Conservation (phyloP, 2,888 invertebrate genomes). For the Stenodera caucasica region DNA sequence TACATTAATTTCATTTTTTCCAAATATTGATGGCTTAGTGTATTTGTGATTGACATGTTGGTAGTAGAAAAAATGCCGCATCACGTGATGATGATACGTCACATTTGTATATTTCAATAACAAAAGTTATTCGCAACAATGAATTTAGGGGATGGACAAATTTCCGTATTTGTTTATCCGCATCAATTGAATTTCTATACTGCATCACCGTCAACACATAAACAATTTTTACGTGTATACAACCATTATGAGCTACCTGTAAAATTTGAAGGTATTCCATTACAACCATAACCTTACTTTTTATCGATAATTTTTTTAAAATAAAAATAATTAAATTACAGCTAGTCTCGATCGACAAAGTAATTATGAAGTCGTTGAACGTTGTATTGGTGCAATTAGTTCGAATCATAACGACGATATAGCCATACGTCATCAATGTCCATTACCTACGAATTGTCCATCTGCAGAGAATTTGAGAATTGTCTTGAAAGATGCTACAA, state of each 20-base stretch:
- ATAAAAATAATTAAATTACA: constrained; percentile 10
- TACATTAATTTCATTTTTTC: too few relatives aligned
- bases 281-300: background rate
- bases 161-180: constrained; percentile 85
- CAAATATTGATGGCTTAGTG: too few relatives aligned
- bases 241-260: constrained; percentile 84
- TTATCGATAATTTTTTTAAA: background rate
- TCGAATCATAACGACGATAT: background rate
- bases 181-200: constrained; percentile 74
- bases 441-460: background rate
- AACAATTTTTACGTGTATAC: constrained; percentile 78
- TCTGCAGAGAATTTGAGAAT: background rate
- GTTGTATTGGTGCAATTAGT: constrained; percentile 9
- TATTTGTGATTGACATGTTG: background rate
- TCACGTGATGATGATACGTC: too few relatives aligned
- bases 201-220: constrained; percentile 75
- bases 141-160: constrained; percentile 36
- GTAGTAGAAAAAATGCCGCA: background rate
- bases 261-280: constrained; percentile 80
- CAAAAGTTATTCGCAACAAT: background rate
- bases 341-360: background rate
- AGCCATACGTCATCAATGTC: background rate
- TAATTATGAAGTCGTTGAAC: background rate
- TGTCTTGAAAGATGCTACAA: background rate
- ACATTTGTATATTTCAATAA: too few relatives aligned